phyloP scores from a whole-genome alignment of 2,797 vertebrate species.

The Typhlichthys eigenmanni region DNA sequence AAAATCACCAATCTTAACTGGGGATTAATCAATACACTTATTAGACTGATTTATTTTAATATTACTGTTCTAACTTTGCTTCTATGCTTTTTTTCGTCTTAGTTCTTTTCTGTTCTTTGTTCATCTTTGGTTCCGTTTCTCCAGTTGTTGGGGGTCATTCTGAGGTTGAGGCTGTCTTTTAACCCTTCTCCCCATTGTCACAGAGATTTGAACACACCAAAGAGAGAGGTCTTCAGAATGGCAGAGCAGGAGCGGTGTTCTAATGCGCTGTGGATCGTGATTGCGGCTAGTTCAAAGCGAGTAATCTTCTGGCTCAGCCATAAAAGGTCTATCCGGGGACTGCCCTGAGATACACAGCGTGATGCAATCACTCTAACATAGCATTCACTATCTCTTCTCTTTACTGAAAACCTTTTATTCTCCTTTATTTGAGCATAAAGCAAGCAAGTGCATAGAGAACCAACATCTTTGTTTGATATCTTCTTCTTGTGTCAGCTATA shows the following conservation, averaged over 20 bases:
- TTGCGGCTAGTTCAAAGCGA: constrained; percentile 65
- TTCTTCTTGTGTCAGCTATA: too few relatives aligned
- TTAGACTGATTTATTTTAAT: too few relatives aligned
- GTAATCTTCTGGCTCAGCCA: constrained; percentile 74
- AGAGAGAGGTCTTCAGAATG: constrained; percentile 58
- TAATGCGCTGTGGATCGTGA: constrained; percentile 52
- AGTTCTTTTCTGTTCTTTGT: too few relatives aligned
- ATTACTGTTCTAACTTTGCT: too few relatives aligned
- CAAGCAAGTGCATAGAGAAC: too few relatives aligned
- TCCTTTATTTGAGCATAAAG: too few relatives aligned
- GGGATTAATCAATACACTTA: too few relatives aligned
- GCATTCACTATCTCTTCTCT: too few relatives aligned
- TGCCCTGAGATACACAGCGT: not conserved
- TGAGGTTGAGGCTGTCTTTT: constrained; percentile 56
- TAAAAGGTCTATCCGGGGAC: constrained; percentile 55
- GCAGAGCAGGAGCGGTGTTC: constrained; percentile 47
- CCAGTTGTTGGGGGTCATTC: constrained; percentile 63
- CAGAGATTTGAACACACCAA: constrained; percentile 76
- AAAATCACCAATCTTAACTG: too few relatives aligned
- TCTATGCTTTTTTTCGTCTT: too few relatives aligned
- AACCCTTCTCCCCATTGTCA: constrained; percentile 56
- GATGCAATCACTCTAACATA: not conserved
- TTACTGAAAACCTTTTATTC: too few relatives aligned
- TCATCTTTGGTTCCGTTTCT: constrained; percentile 1
- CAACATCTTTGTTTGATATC: too few relatives aligned